phyloP scores from a whole-genome alignment of 2,113 vertebrate genomes.

The Apus apus region DNA sequence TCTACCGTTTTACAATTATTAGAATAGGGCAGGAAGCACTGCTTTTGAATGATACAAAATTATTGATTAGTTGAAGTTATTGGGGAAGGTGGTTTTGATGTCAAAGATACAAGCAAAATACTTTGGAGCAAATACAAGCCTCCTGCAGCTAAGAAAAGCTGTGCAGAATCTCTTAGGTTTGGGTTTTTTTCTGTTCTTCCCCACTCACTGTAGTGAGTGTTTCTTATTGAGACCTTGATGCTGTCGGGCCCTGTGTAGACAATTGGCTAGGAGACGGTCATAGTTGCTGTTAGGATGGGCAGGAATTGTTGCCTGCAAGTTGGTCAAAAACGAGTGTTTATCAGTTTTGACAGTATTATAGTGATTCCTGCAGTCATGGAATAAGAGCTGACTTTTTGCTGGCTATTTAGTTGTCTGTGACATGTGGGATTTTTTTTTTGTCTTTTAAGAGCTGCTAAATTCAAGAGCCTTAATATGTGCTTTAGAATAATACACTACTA shows the following conservation, averaged over 20 bases:
- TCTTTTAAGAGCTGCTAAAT: background rate
- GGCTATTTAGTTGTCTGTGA: background rate
- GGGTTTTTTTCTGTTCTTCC: background rate
- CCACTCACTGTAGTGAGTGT: background rate
- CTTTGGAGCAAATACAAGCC: background rate
- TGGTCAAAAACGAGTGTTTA: background rate
- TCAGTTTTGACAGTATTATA: background rate
- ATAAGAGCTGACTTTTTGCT: background rate
- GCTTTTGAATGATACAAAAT: background rate
- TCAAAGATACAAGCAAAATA: background rate
- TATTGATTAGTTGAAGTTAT: background rate
- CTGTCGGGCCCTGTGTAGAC: background rate
- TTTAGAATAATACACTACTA: background rate
- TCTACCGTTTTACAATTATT: background rate
- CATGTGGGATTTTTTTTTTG: background rate
- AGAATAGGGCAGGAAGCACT: background rate
- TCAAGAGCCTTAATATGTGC: background rate
- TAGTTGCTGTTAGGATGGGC: background rate
- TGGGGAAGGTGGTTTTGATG: background rate
- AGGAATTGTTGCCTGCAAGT: background rate
- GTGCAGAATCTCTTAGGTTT: accelerated
- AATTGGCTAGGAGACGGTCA: background rate
- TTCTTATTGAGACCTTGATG: background rate
- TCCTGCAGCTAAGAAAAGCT: background rate
- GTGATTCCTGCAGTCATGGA: background rate